Evolutionary conservation across 2,113 vertebrate species (phyloP).

Genomic region (Egretta garzetta): DNA sequence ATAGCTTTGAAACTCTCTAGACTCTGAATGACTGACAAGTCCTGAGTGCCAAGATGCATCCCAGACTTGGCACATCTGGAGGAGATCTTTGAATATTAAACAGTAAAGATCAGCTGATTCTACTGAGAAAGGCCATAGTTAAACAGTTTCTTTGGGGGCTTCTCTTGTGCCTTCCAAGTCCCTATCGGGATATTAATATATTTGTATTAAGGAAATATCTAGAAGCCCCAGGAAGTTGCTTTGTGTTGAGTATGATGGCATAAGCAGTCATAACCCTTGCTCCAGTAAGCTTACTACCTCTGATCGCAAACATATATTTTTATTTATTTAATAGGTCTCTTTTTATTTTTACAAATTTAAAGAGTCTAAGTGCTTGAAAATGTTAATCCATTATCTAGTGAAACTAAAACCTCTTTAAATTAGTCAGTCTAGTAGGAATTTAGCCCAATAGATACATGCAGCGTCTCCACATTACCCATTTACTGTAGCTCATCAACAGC

Average conservation of each 20-base stretch:
- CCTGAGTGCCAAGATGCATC: not conserved
- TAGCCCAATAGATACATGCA: not conserved
- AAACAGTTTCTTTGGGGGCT: not conserved
- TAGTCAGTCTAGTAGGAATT: not conserved
- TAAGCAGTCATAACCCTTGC: not conserved
- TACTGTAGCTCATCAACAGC: not conserved
- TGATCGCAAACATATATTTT: not conserved
- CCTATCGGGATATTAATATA: not conserved
- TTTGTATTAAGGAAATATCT: not conserved
- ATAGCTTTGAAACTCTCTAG: not conserved
- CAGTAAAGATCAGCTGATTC: not conserved
- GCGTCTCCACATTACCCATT: not conserved
- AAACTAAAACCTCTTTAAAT: not conserved
- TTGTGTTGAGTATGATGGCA: not conserved
- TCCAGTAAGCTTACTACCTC: not conserved
- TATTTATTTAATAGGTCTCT: not conserved
- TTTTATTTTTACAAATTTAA: not conserved
- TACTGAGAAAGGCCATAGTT: not conserved
- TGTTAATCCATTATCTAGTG: not conserved
- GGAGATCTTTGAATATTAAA: not conserved
- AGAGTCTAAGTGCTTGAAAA: not conserved
- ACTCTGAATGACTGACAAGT: not conserved
- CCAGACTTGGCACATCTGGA: not conserved
- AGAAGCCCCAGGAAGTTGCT: not conserved
- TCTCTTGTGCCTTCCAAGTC: not conserved